phyloP scores from a whole-genome alignment of 2,888 invertebrate species.

The Diachrysia chrysitis region DNA sequence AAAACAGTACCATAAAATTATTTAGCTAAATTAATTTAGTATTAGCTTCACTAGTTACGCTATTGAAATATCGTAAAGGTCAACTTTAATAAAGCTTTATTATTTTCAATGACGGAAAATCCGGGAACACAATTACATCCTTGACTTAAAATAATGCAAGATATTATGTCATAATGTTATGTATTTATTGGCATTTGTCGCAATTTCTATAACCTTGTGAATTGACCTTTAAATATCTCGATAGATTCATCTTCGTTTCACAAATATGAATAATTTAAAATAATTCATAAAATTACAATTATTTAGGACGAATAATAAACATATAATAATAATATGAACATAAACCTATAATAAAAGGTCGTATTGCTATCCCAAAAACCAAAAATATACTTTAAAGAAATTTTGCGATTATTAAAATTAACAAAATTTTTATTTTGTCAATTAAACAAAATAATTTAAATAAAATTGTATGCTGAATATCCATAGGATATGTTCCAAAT shows the following conservation, averaged over 20 bases:
- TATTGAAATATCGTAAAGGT: slow-evolving; percentile 1
- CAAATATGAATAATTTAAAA: not conserved
- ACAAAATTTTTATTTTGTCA: no score
- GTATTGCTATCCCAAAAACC: no score
- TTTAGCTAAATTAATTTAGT: not conserved
- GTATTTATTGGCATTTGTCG: not conserved
- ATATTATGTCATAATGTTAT: not conserved
- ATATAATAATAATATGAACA: no score
- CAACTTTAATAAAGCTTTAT: not conserved
- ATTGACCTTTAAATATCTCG: not conserved
- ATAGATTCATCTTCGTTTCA: not conserved
- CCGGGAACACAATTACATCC: not conserved
- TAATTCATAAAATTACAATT: no score
- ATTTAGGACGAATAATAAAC: no score
- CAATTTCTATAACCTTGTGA: slow-evolving; percentile 3
- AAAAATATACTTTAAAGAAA: no score
- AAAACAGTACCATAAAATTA: not conserved
- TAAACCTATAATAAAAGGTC: no score
- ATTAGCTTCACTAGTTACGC: slow-evolving; percentile 4
- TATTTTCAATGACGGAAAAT: not conserved
- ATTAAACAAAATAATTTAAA: no score
- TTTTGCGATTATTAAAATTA: no score
- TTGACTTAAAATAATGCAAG: not conserved
- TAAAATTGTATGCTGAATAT: no score
- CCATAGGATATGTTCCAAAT: no score